Evolutionary conservation across 2,888 invertebrate genomes (phyloP).

Genomic region (Neoascia interrupta): DNA sequence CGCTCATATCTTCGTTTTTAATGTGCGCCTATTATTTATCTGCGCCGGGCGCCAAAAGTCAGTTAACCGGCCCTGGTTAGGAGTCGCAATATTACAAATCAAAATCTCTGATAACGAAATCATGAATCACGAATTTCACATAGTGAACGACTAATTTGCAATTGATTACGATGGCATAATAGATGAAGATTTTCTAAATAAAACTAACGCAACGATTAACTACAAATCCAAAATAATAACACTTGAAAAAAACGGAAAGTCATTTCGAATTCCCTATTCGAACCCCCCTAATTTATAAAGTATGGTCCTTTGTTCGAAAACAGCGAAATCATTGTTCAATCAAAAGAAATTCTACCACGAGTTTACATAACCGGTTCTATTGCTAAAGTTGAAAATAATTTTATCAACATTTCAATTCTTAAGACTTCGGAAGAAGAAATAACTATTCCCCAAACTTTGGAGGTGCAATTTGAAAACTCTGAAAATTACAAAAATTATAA

Average conservation of each 20-base stretch:
- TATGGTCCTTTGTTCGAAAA: neutral
- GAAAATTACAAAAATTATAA: too few relatives aligned
- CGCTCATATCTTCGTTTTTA: too few relatives aligned
- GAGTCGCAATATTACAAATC: neutral
- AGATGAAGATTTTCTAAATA: too few relatives aligned
- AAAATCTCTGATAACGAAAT: neutral
- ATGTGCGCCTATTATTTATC: too few relatives aligned
- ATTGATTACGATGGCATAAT: too few relatives aligned
- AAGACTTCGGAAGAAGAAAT: slow-evolving; percentile 4
- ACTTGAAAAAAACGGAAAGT: too few relatives aligned
- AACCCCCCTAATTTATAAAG: slow-evolving; percentile 6
- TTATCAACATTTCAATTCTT: slow-evolving; percentile 1
- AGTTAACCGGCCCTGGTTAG: neutral
- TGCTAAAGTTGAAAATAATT: neutral
- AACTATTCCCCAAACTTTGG: neutral
- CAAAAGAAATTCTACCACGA: neutral
- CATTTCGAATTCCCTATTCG: too few relatives aligned
- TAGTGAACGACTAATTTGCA: neutral
- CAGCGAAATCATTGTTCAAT: neutral
- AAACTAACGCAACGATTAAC: too few relatives aligned
- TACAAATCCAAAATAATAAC: too few relatives aligned
- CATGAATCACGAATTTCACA: neutral
- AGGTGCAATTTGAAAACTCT: too few relatives aligned
- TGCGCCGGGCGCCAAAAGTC: too few relatives aligned
- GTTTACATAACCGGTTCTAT: slow-evolving; percentile 4